Conservation (phyloP, 2,797 vertebrate genomes). For the Monodelphis domestica region DNA sequence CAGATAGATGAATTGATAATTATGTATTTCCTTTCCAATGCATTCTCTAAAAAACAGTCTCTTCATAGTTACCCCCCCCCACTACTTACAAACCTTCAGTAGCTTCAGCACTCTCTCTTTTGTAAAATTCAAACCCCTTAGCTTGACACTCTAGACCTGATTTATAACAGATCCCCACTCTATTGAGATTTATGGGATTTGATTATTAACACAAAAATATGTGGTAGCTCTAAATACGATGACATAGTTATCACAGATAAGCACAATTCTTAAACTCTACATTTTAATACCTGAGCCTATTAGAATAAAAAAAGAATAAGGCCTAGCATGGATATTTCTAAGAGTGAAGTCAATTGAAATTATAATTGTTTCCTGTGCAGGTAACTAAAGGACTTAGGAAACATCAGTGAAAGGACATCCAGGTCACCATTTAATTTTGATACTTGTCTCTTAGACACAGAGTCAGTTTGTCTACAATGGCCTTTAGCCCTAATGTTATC, state of each 20-base stretch:
- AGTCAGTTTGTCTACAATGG: conserved; percentile 10
- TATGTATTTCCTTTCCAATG: neutral
- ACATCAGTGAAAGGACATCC: conserved; percentile 20
- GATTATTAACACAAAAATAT: neutral
- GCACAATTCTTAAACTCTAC: neutral
- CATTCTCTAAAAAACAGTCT: neutral
- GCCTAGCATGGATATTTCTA: neutral
- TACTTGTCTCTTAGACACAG: neutral
- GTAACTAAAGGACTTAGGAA: conserved; percentile 30
- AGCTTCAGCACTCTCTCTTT: neutral
- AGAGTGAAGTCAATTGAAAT: conserved; percentile 29
- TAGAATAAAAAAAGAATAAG: conserved; percentile 1
- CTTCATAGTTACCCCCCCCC: neutral
- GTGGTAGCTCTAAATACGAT: neutral
- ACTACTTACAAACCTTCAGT: neutral
- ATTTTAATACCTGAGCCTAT: neutral
- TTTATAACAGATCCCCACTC: neutral
- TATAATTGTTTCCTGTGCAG: neutral
- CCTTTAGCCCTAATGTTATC: neutral
- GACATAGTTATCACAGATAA: neutral
- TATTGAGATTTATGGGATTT: neutral
- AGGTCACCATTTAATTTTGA: conserved; percentile 42
- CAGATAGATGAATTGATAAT: neutral
- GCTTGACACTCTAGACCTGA: neutral
- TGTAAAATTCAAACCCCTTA: neutral